Evolutionary conservation across 2,113 vertebrate species (phyloP), one percentile per base, ranked within the genome.

Genomic region (Coracopsis vasa): DNA sequence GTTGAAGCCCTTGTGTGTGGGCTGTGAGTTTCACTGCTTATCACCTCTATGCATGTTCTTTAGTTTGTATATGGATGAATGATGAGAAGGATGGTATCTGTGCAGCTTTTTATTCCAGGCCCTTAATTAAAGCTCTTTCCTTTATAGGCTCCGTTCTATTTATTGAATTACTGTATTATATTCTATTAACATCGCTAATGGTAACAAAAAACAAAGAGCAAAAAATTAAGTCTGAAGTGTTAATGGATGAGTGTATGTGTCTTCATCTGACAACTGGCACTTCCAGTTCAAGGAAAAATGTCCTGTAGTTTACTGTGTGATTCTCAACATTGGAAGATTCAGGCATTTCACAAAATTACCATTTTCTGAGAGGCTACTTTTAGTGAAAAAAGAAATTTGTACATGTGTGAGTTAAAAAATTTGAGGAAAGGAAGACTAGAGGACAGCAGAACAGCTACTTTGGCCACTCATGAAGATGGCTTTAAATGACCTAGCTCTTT

Each of bases 71-170:
- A 24, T 19, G 2, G 13, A 58, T n/a, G 16, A 67, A 35, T 29
- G 8, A 12, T 18, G 53, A 41, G 51, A 72, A 60, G 27, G 31
- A 27, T 25, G 5, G 5, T 41, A n/a, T 45, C 50, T 60, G 23
- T 42, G 20, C 16, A 42, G 16, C 19, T 23, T 6, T 72, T 54
- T 35, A 50, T 12, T 56, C 10, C 9, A 92, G 23, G 64, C 9
- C 41, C 48, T 95, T 94, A 94, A 75, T 83, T 93, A 95, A 64
- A 88, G 33, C 27, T 93, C 77, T 91, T 93, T 87, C 44, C 39
- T 70, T 72, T 60, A 39, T 39, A 91, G 45, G n/a, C 67, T 85
- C 70, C 91, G 73, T 64, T 90, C 50, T 92, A 78, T 65, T 96
- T 61, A 90, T 92, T 96, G 75, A 51, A 71, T 87, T 92, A 80